Conservation (phyloP, 2,888 invertebrate genomes). For the Gasteruption jaculator region DNA sequence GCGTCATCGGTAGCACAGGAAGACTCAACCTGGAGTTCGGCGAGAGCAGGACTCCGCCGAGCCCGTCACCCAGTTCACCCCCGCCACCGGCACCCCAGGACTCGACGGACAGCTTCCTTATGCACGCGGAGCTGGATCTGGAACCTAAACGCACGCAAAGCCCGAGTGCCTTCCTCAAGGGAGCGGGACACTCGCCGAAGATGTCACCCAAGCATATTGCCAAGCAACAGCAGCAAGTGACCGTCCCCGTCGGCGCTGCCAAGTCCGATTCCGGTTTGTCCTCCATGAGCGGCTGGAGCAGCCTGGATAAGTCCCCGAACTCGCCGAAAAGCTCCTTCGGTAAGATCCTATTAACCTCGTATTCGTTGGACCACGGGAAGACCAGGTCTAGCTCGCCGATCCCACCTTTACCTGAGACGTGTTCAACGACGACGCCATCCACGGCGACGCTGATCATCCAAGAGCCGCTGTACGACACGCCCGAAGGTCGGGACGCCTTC, state of each 20-base stretch:
- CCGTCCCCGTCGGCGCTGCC: conserved; percentile 63
- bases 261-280: conserved; percentile 85
- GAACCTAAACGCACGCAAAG: conserved; percentile 41
- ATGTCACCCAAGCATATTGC: conserved; percentile 67
- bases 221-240: conserved; percentile 54
- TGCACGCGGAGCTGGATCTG: conserved; percentile 40
- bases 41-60: conserved; percentile 51
- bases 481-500: conserved; percentile 43
- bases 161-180: conserved; percentile 52
- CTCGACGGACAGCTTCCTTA: conserved; percentile 53
- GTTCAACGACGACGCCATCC: conserved; percentile 21
- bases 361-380: conserved; percentile 41
- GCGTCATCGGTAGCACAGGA: conserved; percentile 53
- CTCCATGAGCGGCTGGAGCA: conserved; percentile 84
- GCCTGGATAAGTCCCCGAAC: conserved; percentile 79
- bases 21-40: conserved; percentile 54
- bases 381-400: conserved; percentile 37
- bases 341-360: conserved; percentile 41
- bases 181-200: conserved; percentile 58
- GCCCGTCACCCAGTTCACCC: conserved; percentile 64
- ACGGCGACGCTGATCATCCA: conserved; percentile 31
- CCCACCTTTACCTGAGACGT: conserved; percentile 39
- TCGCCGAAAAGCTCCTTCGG: conserved; percentile 65
- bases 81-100: conserved; percentile 80
- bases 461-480: conserved; percentile 46